Conservation (phyloP, 2,797 vertebrate genomes). For the Ctenosaura bakeri region DNA sequence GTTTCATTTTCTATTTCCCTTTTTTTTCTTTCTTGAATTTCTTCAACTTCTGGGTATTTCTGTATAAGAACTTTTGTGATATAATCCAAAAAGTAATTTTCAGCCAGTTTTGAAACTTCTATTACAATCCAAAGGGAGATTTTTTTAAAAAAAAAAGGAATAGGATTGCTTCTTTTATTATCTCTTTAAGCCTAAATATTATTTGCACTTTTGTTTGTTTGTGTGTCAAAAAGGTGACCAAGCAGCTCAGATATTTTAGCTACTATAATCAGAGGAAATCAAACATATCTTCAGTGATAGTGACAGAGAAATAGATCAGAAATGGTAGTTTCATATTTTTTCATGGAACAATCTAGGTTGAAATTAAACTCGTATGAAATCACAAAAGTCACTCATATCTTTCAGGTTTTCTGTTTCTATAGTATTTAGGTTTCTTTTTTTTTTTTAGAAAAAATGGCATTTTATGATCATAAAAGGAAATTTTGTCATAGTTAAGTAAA, state of each 20-base stretch:
- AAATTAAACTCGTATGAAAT: conserved; percentile 35
- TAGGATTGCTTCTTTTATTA: conserved; percentile 40
- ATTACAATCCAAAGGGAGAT: conserved; percentile 37
- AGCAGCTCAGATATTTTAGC: conserved; percentile 46
- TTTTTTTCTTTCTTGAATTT: conserved; percentile 47
- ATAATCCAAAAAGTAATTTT: conserved; percentile 61
- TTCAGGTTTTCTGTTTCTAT: conserved; percentile 33
- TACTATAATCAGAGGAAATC: conserved; percentile 36
- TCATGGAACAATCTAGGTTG: background rate
- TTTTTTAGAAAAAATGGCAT: conserved; percentile 39
- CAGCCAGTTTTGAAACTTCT: conserved; percentile 39
- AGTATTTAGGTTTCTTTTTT: conserved; percentile 34
- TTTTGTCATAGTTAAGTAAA: conserved; percentile 41
- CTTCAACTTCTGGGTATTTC: conserved; percentile 16
- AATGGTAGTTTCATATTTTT: background rate
- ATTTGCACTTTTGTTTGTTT: background rate
- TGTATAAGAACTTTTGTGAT: conserved; percentile 36
- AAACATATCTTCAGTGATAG: conserved; percentile 28
- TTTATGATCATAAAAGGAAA: conserved; percentile 58
- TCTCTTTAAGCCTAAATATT: conserved; percentile 48
- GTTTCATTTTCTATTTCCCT: conserved; percentile 32
- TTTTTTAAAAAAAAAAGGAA: conserved; percentile 30
- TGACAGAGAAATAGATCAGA: conserved; percentile 35
- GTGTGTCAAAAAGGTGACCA: conserved; percentile 22
- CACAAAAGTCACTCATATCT: conserved; percentile 2